Conservation (phyloP, 92 coral and sea anemone genomes). For the Micromussa lordhowensis region DNA sequence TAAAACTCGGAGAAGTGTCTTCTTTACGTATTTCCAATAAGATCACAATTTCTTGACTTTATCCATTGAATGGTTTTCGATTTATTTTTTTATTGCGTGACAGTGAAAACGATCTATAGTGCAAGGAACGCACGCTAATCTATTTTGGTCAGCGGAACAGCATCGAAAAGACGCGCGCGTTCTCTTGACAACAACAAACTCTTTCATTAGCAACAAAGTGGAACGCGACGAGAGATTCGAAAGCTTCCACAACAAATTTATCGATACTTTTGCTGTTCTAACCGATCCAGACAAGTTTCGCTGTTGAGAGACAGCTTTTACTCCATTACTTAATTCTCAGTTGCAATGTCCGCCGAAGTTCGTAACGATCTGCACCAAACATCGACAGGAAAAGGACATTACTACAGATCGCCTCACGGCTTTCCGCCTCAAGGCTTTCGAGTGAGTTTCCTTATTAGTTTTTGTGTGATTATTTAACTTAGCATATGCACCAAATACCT, state of each 20-base stretch:
- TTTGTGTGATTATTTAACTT: not conserved
- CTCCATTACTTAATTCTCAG: not conserved
- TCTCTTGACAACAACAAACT: slow-evolving; percentile 38
- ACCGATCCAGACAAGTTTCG: not conserved
- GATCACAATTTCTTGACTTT: too few species aligned
- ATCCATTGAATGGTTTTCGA: too few species aligned
- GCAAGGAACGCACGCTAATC: too few species aligned
- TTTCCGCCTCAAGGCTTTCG: slow-evolving; percentile 82
- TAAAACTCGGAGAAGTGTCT: too few species aligned
- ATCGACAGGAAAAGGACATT: slow-evolving; percentile 89
- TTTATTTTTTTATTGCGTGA: too few species aligned
- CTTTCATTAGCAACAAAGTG: slow-evolving; percentile 16
- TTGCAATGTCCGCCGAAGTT: slow-evolving; percentile 63
- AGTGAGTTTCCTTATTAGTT: slow-evolving; percentile 53
- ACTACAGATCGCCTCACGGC: slow-evolving; percentile 56
- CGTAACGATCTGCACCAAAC: slow-evolving; percentile 83
- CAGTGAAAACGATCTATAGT: too few species aligned
- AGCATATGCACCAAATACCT: not conserved
- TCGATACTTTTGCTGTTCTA: not conserved
- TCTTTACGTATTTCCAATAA: too few species aligned
- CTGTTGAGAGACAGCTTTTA: not conserved
- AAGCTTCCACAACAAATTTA: not conserved
- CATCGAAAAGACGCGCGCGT: slow-evolving; percentile 16
- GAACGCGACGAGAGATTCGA: not conserved
- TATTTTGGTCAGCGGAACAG: slow-evolving; percentile 26